Percentiles rank a stretch among this genome's conserved stretches.
Conservation (phyloP, 2,113 vertebrate genomes). For the Sphyrna mokarran region DNA sequence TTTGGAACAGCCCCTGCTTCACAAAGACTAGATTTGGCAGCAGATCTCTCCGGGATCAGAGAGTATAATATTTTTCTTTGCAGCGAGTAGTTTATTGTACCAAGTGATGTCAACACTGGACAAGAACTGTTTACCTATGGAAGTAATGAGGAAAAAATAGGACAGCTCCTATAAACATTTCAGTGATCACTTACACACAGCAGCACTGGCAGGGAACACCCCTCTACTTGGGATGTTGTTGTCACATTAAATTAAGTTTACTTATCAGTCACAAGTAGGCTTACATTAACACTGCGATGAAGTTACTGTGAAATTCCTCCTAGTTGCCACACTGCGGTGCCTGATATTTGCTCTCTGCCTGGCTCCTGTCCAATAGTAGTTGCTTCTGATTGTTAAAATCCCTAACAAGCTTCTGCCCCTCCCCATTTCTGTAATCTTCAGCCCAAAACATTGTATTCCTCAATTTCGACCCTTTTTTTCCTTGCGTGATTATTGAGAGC, state of each 20-base stretch:
- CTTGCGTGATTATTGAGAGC: neutral
- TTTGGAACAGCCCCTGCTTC: neutral
- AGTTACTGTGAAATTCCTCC: no score
- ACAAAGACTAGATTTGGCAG: neutral
- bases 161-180: neutral
- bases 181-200: neutral
- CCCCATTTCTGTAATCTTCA: neutral
- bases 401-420: neutral
- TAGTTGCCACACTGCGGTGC: no score
- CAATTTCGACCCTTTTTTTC: neutral
- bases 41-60: neutral
- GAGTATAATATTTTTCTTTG: neutral
- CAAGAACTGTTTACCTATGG: neutral
- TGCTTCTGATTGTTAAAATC: neutral
- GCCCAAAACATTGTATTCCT: neutral
- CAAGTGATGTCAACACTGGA: neutral
- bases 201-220: neutral
- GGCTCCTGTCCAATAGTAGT: no score
- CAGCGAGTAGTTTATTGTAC: neutral
- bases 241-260: no score
- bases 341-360: neutral
- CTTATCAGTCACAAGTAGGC: no score
- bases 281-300: no score
- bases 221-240: neutral
- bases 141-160: neutral